phyloP scores from a whole-genome alignment of 2,888 invertebrate genomes.

The Phasia obesa region DNA sequence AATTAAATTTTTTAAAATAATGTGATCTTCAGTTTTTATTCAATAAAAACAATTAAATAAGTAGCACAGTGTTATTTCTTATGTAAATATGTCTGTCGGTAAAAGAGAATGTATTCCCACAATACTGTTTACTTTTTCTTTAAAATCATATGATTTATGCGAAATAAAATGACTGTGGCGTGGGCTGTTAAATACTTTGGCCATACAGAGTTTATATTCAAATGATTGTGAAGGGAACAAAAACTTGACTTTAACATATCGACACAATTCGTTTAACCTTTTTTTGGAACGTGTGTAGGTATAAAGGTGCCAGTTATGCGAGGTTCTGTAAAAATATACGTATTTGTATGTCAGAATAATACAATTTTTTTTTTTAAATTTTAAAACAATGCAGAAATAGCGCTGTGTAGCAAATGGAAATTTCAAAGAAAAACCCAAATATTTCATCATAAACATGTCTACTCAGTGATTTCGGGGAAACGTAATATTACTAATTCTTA shows the following conservation, averaged over 20 bases:
- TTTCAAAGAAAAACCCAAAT: slow-evolving; percentile 8
- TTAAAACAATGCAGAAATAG: neutral
- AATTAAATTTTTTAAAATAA: too few species aligned
- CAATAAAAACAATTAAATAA: neutral
- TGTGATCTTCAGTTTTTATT: neutral
- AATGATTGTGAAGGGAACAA: neutral
- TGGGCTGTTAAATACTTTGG: neutral
- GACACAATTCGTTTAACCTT: slow-evolving; percentile 19
- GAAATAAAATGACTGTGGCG: neutral
- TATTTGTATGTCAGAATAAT: neutral
- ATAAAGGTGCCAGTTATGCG: neutral
- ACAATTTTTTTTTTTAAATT: slow-evolving; percentile 2
- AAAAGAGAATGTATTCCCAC: neutral
- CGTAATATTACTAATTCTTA: too few species aligned
- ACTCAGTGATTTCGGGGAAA: slow-evolving; percentile 2
- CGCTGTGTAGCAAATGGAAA: neutral
- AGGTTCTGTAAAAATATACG: neutral
- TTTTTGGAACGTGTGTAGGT: neutral
- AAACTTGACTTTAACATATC: neutral
- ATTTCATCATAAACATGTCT: neutral
- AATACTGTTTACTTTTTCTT: neutral
- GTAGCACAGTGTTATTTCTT: slow-evolving; percentile 11
- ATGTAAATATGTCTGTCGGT: neutral
- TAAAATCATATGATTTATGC: slow-evolving; percentile 28
- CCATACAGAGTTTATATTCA: neutral